Percentiles rank a stretch among this genome's conserved stretches.
These are phyloP conservation scores for Deladenus siricidicola DNA, from an alignment of 2,888 invertebrate species.

Conservation along the genomic window DNA sequence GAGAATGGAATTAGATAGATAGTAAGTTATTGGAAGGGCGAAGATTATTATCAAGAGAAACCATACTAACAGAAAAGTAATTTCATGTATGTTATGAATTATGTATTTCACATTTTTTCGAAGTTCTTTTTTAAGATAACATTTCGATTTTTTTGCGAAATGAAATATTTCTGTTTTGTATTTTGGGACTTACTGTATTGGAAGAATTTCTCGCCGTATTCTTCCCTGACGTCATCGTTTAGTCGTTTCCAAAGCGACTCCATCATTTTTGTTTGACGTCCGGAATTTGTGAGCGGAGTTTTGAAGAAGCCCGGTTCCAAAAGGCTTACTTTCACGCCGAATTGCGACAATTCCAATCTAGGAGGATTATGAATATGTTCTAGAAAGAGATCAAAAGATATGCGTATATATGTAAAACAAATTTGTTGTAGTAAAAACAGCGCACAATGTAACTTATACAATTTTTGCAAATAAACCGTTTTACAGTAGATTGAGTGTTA, in stretches of 20 bases:
- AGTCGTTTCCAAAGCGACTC: constrained; percentile 26
- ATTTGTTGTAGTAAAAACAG: not conserved
- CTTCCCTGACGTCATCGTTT: constrained; percentile 19
- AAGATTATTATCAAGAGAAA: too few relatives aligned
- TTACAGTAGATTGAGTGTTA: too few relatives aligned
- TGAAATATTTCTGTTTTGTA: too few relatives aligned
- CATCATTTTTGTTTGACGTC: constrained; percentile 16
- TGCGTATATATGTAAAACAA: not conserved
- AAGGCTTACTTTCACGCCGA: constrained; percentile 44
- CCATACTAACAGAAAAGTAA: too few relatives aligned
- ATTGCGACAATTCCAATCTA: constrained; percentile 40
- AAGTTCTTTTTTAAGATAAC: too few relatives aligned
- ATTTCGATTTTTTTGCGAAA: too few relatives aligned
- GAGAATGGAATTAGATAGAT: too few relatives aligned
- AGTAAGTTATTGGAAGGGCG: too few relatives aligned
- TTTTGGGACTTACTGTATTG: constrained; percentile 10
- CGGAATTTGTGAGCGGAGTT: constrained; percentile 26
- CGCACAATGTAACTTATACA: not conserved
- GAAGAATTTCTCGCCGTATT: constrained; percentile 27
- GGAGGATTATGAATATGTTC: not conserved
- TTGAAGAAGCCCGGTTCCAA: constrained; percentile 43
- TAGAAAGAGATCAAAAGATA: not conserved
- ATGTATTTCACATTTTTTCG: too few relatives aligned
- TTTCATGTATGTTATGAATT: too few relatives aligned
- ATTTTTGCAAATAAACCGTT: not conserved